Conservation (phyloP, 2,888 invertebrate genomes). For the Cynaeus angustus region DNA sequence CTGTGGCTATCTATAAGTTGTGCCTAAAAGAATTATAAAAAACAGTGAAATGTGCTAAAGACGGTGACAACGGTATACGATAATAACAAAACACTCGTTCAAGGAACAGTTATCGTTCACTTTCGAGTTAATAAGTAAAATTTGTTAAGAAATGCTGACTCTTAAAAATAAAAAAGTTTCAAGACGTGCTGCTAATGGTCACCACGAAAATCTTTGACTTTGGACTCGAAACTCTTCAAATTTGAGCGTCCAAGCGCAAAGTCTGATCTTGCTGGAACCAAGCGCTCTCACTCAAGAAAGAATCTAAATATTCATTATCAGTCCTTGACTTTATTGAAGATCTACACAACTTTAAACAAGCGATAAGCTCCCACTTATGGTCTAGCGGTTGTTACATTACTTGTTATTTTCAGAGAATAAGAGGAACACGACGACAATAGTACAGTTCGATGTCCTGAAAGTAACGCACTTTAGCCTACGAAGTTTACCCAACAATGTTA, state of each 20-base stretch:
- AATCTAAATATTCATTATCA: conserved; percentile 2
- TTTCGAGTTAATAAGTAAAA: conserved; percentile 1
- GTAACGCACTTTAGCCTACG: not conserved
- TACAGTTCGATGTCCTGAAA: conserved; percentile 4
- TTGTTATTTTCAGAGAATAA: conserved; percentile 4
- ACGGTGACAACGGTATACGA: not conserved
- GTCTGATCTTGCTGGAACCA: too few species aligned
- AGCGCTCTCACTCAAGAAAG: too few species aligned
- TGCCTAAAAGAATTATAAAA: too few species aligned
- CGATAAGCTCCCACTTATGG: conserved; percentile 4
- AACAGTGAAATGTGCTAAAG: not conserved
- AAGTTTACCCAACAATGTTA: not conserved
- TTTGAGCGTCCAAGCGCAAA: too few species aligned
- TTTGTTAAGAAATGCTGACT: conserved; percentile 2
- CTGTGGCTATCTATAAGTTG: not conserved
- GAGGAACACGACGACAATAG: conserved; percentile 2
- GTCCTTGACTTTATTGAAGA: not conserved
- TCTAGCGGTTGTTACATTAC: conserved; percentile 4
- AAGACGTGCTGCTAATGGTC: not conserved
- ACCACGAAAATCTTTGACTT: not conserved
- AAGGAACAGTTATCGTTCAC: not conserved
- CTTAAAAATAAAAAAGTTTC: not conserved
- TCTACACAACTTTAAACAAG: not conserved
- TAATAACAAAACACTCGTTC: not conserved
- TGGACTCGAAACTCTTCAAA: too few species aligned